Conservation (phyloP, 2,113 vertebrate genomes). For the Microcebus jonahi region DNA sequence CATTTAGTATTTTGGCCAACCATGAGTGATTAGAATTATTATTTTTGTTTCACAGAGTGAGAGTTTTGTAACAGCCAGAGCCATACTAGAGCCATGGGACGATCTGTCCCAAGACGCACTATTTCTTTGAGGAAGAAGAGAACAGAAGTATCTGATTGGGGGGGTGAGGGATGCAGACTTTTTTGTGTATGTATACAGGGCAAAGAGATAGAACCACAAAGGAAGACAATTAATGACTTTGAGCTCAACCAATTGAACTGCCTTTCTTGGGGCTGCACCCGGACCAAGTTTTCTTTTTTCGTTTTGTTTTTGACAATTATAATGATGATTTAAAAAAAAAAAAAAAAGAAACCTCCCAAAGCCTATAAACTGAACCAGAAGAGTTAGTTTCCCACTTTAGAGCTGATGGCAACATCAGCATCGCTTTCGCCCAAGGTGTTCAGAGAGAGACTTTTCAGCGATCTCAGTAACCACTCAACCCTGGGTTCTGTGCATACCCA, state of each 20-base stretch:
- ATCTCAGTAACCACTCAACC: slow-evolving; percentile 70
- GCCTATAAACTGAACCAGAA: slow-evolving; percentile 73
- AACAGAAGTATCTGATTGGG: slow-evolving; percentile 26
- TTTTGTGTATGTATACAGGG: slow-evolving; percentile 43
- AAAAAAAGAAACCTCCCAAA: slow-evolving; percentile 59
- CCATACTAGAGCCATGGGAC: slow-evolving; percentile 60
- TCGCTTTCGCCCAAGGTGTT: slow-evolving; percentile 68
- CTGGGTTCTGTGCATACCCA: slow-evolving; percentile 69
- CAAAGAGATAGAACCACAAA: slow-evolving; percentile 55
- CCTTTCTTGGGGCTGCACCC: slow-evolving; percentile 81
- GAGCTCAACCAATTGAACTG: slow-evolving; percentile 71
- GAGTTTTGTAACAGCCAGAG: slow-evolving; percentile 74
- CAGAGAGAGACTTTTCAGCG: slow-evolving; percentile 79
- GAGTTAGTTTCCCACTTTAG: slow-evolving; percentile 58
- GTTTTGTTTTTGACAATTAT: slow-evolving; percentile 67
- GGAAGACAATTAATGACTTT: slow-evolving; percentile 62
- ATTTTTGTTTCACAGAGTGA: slow-evolving; percentile 79
- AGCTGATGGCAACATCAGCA: slow-evolving; percentile 74
- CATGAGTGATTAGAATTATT: slow-evolving; percentile 74
- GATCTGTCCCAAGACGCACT: slow-evolving; percentile 78
- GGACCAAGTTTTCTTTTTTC: slow-evolving; percentile 76
- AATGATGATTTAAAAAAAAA: slow-evolving; percentile 19
- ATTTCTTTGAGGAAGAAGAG: slow-evolving; percentile 64
- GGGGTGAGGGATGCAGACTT: slow-evolving; percentile 33
- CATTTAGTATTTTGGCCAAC: slow-evolving; percentile 75